phyloP scores from a whole-genome alignment of 1,140 invertebrate genomes.

The Conus betulinus region DNA sequence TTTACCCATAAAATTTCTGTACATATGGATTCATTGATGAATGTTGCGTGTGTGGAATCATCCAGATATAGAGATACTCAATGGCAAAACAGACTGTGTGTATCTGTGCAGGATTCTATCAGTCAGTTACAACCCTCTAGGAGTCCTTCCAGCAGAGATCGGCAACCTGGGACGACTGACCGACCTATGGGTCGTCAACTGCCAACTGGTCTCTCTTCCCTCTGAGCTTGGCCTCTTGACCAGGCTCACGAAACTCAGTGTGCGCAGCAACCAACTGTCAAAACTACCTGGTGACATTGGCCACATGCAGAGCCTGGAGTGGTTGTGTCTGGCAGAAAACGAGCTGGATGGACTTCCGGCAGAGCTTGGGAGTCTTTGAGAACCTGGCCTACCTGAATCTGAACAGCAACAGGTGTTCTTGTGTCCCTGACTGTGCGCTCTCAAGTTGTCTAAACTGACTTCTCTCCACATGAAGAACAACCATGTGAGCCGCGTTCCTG shows the following conservation, averaged over 20 bases:
- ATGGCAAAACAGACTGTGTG: too few relatives aligned
- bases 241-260: conserved; percentile 64
- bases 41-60: too few relatives aligned
- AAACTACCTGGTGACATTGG: conserved; percentile 60
- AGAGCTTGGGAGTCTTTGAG: conserved; percentile 59
- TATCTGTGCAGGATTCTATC: conserved; percentile 43
- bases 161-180: conserved; percentile 56
- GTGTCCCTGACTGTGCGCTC: conserved; percentile 65
- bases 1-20: too few relatives aligned
- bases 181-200: conserved; percentile 69
- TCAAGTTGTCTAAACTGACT: conserved; percentile 54
- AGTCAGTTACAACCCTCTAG: conserved; percentile 66
- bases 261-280: conserved; percentile 60
- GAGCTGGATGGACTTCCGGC: conserved; percentile 59
- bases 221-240: conserved; percentile 62
- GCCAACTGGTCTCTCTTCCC: conserved; percentile 63
- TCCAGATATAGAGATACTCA: too few relatives aligned
- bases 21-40: too few relatives aligned
- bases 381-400: conserved; percentile 67
- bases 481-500: conserved; percentile 55
- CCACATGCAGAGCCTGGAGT: conserved; percentile 58
- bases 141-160: conserved; percentile 61
- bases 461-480: conserved; percentile 63
- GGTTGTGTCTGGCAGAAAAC: conserved; percentile 71
- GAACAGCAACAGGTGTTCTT: conserved; percentile 62